phyloP scores from a whole-genome alignment of 2,113 vertebrate species.

The Oostethus manadensis region DNA sequence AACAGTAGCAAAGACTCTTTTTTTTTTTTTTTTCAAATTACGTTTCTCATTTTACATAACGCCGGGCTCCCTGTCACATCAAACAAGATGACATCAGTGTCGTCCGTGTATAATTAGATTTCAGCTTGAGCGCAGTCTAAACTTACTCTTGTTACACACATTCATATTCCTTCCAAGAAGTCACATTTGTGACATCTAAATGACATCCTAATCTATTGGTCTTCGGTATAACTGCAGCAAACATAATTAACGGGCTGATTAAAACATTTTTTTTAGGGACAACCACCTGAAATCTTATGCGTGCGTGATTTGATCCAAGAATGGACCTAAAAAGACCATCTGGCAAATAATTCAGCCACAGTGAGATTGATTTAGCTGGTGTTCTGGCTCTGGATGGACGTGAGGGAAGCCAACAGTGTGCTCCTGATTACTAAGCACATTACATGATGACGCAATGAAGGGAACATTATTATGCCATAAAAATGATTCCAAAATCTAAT shows the following conservation, averaged over 20 bases:
- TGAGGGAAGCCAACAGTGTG: conserved; percentile 22
- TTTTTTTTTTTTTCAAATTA: conserved; percentile 42
- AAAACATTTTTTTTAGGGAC: neutral
- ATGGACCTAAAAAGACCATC: conserved; percentile 15
- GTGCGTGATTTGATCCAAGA: too few species aligned
- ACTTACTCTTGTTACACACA: conserved; percentile 4
- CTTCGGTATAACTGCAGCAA: conserved; percentile 7
- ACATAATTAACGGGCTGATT: neutral
- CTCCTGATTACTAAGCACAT: conserved; percentile 27
- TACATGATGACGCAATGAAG: conserved; percentile 34
- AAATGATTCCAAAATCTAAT: too few species aligned
- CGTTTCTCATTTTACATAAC: conserved; percentile 68
- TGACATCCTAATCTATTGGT: conserved; percentile 1
- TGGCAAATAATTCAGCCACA: conserved; percentile 10
- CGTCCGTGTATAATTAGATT: conserved; percentile 42
- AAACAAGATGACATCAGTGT: conserved; percentile 46
- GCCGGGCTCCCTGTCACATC: conserved; percentile 40
- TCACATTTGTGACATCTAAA: neutral
- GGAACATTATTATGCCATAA: conserved; percentile 20
- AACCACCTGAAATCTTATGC: neutral
- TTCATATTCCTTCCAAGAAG: neutral
- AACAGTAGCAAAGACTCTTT: conserved; percentile 19
- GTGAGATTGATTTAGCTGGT: conserved; percentile 43
- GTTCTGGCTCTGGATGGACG: conserved; percentile 39
- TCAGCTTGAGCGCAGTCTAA: neutral